A percentile compares a stretch with the other conserved stretches of the same genome.
phyloP scores from a whole-genome alignment of 53 echinoderm and acorn worm species.

The Antedon mediterranea region DNA sequence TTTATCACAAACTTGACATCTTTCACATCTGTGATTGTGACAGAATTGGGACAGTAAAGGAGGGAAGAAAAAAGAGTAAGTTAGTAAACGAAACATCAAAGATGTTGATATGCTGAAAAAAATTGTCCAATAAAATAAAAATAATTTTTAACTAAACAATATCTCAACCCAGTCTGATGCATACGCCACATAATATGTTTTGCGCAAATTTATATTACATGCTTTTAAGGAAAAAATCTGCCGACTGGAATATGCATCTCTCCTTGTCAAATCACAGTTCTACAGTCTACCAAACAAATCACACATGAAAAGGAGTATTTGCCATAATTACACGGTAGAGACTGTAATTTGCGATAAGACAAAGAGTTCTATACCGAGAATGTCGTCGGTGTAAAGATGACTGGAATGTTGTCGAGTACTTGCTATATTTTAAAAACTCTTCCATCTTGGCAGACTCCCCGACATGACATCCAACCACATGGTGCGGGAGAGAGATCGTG shows the following conservation, averaged over 20 bases:
- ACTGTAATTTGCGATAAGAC: neutral
- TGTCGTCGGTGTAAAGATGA: neutral
- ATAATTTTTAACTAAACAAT: too few relatives aligned
- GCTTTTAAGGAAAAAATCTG: neutral
- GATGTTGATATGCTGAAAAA: too few relatives aligned
- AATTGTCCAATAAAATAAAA: too few relatives aligned
- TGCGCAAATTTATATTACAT: neutral
- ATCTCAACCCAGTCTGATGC: neutral
- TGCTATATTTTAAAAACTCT: constrained; percentile 12
- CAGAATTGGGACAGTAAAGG: too few relatives aligned
- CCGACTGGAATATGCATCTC: neutral
- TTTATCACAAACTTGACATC: constrained; percentile 99
- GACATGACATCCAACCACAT: constrained; percentile 60
- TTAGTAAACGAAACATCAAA: neutral
- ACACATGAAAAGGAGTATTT: too few relatives aligned
- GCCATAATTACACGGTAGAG: too few relatives aligned
- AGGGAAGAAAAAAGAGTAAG: neutral
- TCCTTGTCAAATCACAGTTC: neutral
- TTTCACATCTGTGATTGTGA: constrained; percentile 46
- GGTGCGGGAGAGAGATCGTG: constrained; percentile 41
- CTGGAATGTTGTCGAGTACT: constrained; percentile 3
- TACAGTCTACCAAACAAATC: too few relatives aligned
- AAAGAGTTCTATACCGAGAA: neutral
- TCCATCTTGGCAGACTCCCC: constrained; percentile 33
- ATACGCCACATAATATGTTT: neutral